Conservation (phyloP, 2,113 vertebrate genomes). For the Chauna torquata region DNA sequence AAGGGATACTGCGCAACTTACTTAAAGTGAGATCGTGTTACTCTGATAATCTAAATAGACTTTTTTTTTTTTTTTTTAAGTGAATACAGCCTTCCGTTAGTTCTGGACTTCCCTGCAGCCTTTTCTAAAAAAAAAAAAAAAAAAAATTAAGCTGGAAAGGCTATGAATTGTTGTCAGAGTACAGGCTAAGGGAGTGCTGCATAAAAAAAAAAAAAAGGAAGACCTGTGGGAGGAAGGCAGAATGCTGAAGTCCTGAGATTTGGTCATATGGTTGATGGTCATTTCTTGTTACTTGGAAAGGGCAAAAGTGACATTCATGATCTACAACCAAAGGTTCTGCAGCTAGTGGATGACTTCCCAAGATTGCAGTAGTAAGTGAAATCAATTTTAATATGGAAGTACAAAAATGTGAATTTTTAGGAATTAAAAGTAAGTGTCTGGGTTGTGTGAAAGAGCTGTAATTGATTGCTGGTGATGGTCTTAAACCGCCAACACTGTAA, state of each 20-base stretch:
- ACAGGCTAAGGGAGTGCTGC: neutral
- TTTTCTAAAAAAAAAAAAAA: too few relatives aligned
- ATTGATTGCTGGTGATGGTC: neutral
- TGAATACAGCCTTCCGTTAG: neutral
- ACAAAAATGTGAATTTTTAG: neutral
- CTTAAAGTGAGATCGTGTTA: neutral
- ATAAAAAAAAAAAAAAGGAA: neutral
- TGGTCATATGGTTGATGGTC: accelerated
- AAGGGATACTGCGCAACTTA: neutral
- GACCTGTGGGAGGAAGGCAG: neutral
- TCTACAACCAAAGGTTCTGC: neutral
- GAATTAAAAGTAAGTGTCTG: neutral
- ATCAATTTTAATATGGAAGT: neutral
- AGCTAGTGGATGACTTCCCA: neutral
- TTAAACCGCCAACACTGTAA: accelerated
- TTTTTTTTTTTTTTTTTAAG: neutral
- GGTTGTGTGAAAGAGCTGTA: neutral
- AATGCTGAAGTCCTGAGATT: neutral
- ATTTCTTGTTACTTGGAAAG: neutral
- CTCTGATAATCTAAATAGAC: neutral
- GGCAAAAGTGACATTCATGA: neutral
- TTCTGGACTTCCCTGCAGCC: neutral
- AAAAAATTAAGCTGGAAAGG: neutral
- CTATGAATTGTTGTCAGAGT: neutral
- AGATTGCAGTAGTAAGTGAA: neutral